Evolutionary conservation across 2,797 vertebrate genomes (phyloP), one percentile per base, ranked within the genome.

Genomic region (Etheostoma perlongum): DNA sequence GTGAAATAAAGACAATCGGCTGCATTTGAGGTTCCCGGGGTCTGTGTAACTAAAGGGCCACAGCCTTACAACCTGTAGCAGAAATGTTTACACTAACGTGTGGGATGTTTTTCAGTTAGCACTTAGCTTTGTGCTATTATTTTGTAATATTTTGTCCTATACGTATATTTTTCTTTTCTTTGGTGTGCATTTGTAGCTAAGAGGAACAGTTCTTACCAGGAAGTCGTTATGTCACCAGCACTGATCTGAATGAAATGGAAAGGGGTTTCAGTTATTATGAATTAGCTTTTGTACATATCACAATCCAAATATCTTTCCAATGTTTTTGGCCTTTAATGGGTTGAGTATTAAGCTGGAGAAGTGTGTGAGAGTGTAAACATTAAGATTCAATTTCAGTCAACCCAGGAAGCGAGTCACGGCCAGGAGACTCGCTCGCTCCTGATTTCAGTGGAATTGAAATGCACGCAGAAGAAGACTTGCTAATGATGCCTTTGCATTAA

Each of bases 61-160:
- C 64, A 19, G 85, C 82, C 87, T 90, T 85, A 67, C 70, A 77
- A 85, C 83, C 79, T 88, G 93, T 94, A 92, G 93, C 93, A 92
- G 89, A 91, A 92, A 94, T 92, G 93, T 94, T 94, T 94, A 94
- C 93, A 93, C 82, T 72, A 84, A 84, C 69, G 67, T 73, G 85
- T 64, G 78, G 87, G 85, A 77, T 77, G 84, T 85, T 76, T 84
- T 88, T 92, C 83, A 69, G 74, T 83, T 71, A 15, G 69, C 86
- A 86, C 86, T 83, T 76, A 67, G 79, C 72, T 84, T 66, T 79
- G 87, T 88, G 86, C 86, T 90, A 82, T 85, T 91, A 40, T 12
- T 92, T 92, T 92, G 86, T 86, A 79, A 81, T 72, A 86, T 81
- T 84, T 75, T 76, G 70, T 85, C 74, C 25, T 33, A 27, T 81